These are phyloP conservation scores for Porites australiensis DNA, from an alignment of 64 coral and sea anemone genomes.

Conservation along the genomic window DNA sequence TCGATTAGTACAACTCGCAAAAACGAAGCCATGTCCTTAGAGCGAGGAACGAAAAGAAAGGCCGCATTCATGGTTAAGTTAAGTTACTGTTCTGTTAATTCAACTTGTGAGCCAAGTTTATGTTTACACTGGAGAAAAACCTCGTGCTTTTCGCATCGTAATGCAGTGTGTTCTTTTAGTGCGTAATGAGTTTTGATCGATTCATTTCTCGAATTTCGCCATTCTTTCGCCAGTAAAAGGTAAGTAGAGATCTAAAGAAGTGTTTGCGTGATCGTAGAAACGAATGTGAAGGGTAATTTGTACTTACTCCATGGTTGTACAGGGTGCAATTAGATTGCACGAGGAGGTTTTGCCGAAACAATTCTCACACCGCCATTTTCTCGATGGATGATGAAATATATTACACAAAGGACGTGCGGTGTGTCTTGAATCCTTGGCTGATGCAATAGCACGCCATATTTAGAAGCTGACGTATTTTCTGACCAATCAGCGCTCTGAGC, in stretches of 20 bases:
- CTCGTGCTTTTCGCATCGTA: too few relatives aligned
- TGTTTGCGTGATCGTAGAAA: background rate
- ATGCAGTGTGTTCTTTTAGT: background rate
- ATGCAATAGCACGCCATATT: constrained; percentile 83
- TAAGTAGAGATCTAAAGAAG: background rate
- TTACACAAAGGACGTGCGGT: constrained; percentile 42
- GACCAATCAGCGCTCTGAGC: constrained; percentile 71
- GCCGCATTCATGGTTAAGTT: too few relatives aligned
- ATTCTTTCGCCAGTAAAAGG: background rate
- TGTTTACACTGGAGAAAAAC: background rate
- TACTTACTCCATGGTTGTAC: constrained; percentile 98
- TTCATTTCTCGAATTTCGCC: too few relatives aligned
- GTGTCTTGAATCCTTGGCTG: constrained; percentile 87
- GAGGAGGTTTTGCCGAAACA: constrained; percentile 46
- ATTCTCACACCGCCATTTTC: constrained; percentile 87
- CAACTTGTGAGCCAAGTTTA: too few relatives aligned
- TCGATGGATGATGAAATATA: constrained; percentile 94
- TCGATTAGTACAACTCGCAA: constrained; percentile 1
- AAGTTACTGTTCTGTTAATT: background rate
- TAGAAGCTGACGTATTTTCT: constrained; percentile 60
- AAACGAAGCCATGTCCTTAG: background rate
- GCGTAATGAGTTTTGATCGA: background rate
- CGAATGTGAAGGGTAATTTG: too few relatives aligned
- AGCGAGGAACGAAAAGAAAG: background rate
- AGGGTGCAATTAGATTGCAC: constrained; percentile 61